A percentile compares a stretch with the other conserved stretches of the same genome.
Evolutionary conservation across 1,140 invertebrate genomes (phyloP).

Genomic region (Marisa cornuarietis): DNA sequence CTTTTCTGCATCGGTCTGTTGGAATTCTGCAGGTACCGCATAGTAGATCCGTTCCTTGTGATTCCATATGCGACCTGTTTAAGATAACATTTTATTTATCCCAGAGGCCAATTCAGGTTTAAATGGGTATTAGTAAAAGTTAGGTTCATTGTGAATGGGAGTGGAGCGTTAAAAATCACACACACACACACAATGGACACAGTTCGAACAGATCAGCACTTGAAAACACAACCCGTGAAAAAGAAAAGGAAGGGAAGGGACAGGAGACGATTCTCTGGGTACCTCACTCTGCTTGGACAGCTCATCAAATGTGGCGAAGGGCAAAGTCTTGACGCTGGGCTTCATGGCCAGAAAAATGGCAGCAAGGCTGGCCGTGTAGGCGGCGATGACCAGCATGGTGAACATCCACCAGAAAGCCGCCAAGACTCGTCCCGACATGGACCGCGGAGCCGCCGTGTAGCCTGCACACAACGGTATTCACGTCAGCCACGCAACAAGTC

Average conservation of each 20-base stretch:
- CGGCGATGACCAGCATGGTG: constrained; percentile 26
- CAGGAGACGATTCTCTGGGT: too few species aligned
- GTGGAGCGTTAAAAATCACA: too few species aligned
- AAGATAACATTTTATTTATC: not conserved
- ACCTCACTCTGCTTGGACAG: constrained; percentile 24
- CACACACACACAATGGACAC: too few species aligned
- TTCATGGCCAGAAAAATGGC: constrained; percentile 25
- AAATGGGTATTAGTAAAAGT: too few species aligned
- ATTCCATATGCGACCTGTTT: constrained; percentile 25
- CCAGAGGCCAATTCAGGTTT: not conserved
- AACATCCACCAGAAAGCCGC: constrained; percentile 38
- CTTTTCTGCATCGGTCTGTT: constrained; percentile 16
- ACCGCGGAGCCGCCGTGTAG: constrained; percentile 35
- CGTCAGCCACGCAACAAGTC: not conserved
- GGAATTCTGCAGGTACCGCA: constrained; percentile 29
- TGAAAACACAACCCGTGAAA: too few species aligned
- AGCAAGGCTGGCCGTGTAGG: constrained; percentile 33
- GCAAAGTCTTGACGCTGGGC: constrained; percentile 15
- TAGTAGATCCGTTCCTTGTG: constrained; percentile 5
- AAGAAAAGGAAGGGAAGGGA: too few species aligned
- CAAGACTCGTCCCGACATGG: constrained; percentile 33
- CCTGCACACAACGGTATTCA: constrained; percentile 12
- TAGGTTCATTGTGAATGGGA: too few species aligned
- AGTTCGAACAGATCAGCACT: too few species aligned
- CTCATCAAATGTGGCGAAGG: constrained; percentile 32